Base-by-base conservation (phyloP, 2,113 vertebrate genomes). In the Callopanchax toddi region DNA sequence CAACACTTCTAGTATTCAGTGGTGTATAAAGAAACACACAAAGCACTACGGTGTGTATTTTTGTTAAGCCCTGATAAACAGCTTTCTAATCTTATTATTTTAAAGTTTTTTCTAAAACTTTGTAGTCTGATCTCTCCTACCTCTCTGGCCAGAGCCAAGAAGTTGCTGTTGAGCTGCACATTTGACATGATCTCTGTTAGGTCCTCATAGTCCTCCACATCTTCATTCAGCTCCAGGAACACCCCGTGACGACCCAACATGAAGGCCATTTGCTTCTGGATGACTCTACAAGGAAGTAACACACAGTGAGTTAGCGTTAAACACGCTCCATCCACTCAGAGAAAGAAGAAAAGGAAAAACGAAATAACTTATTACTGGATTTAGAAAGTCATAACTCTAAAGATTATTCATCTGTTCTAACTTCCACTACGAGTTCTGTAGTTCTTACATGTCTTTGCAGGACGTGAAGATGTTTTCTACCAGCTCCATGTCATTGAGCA, bases 121-220 rank as follows among this genome's bases (percentile, higher is more conserved):
- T 26, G 21, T 17, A 43, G 12, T 23, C 3, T 25, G 4, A 18
- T 34, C 4, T 36, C 13, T 36, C 61, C 54, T 73, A 98, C 97
- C 95, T 99, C 97, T 89, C 97, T 92, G 55, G 97, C 97, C 72
- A 99, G 86, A 3, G 97, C 96, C 79, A 99, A 81, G 80, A 99
- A 99, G 85, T 99, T 99, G 86, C 96, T 98, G 81, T 99, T 99
- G 76, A 99, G 96, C 86, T 99, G 97, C 16, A 99, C 97, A 0
- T 99, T 99, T 55, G 97, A 99, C 97, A 99, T 99, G 71, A 99
- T 99, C 88, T 99, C 97, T 0, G 97, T 99, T 81, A 99, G 85
- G 84, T 99, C 97, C 67, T 99, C 97, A 0, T 96, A 99, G 54
- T 99, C 97, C 26, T 99, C 97, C 29, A 98, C 97, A 1, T 99